Conservation (phyloP, 2,888 invertebrate species). For the Synergus japonicus region DNA sequence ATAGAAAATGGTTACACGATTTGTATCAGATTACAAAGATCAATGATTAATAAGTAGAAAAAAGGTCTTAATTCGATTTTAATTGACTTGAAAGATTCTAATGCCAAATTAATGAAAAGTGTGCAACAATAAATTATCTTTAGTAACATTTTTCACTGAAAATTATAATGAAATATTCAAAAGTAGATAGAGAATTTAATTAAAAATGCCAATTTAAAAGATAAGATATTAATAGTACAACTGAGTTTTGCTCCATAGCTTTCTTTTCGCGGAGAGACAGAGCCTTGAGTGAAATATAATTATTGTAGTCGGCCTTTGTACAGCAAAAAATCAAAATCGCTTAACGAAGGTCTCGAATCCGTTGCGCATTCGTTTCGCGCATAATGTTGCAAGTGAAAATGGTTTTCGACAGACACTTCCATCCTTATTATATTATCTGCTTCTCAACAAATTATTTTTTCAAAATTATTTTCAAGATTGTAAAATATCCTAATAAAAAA, state of each 20-base stretch:
- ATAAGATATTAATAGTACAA: conserved; percentile 18
- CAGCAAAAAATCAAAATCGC: conserved; percentile 39
- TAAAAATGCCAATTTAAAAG: neutral
- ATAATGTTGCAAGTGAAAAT: neutral
- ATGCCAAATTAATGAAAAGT: no score
- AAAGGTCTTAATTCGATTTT: neutral
- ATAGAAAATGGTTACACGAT: conserved; percentile 30
- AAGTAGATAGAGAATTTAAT: neutral
- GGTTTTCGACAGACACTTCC: neutral
- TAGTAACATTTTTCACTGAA: no score
- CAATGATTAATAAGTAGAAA: conserved; percentile 11
- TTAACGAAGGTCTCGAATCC: conserved; percentile 31
- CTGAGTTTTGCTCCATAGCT: neutral
- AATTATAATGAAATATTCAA: neutral
- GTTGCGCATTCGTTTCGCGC: conserved; percentile 17
- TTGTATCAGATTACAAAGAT: conserved; percentile 18
- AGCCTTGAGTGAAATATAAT: conserved; percentile 29
- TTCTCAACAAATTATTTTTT: neutral
- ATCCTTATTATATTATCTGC: neutral
- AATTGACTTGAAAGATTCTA: no score
- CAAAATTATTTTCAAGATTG: no score
- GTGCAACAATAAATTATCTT: no score
- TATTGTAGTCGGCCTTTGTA: conserved; percentile 31
- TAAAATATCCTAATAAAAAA: no score
- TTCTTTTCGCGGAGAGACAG: conserved; percentile 29